A percentile compares a stretch with the other conserved stretches of the same genome.
phyloP scores from a whole-genome alignment of 2,113 vertebrate species.

The Reinhardtius hippoglossoides region DNA sequence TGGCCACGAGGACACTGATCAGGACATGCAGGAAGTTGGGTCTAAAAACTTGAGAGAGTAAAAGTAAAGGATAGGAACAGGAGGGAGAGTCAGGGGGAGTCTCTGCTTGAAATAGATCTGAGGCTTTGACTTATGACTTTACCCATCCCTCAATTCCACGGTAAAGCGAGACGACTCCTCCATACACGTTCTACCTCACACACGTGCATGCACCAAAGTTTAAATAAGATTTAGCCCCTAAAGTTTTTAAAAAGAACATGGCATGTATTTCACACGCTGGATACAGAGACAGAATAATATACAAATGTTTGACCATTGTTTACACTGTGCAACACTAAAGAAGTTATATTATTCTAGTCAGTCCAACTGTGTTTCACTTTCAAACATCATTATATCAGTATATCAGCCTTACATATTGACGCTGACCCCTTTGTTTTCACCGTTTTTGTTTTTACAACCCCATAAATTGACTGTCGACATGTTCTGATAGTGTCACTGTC shows the following conservation, averaged over 20 bases:
- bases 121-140: constrained; percentile 43
- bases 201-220: not conserved
- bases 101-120: constrained; percentile 48
- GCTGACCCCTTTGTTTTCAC: not conserved
- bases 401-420: not conserved
- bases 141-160: constrained; percentile 28
- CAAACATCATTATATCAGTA: not conserved
- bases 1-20: not conserved
- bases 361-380: not conserved
- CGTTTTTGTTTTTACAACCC: not conserved
- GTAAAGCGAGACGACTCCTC: constrained; percentile 28
- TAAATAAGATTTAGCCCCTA: not conserved
- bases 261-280: not conserved
- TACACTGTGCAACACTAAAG: not conserved
- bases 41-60: constrained; percentile 5
- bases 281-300: not conserved
- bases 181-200: constrained; percentile 13
- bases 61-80: constrained; percentile 28
- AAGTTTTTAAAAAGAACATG: no score
- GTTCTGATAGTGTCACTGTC: constrained; percentile 21
- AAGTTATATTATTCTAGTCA: not conserved
- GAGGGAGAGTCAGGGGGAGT: constrained; percentile 8
- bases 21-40: not conserved
- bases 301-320: not conserved
- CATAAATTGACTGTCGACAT: not conserved